Percentiles rank a stretch among this genome's conserved stretches.
phyloP scores from a whole-genome alignment of 2,113 vertebrate genomes.

The Mormoops blainvillei region DNA sequence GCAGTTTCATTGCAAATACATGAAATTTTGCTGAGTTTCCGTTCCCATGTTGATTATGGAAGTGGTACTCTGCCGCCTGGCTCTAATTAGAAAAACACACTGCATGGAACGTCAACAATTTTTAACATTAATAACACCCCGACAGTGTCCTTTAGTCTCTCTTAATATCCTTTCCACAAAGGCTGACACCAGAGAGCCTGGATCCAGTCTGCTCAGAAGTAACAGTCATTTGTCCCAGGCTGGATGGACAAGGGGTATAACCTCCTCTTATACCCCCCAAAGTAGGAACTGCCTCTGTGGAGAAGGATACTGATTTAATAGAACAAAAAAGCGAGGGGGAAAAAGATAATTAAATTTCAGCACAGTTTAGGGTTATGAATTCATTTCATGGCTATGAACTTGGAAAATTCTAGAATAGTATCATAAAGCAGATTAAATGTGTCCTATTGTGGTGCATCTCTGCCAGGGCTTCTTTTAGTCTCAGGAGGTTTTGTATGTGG shows the following conservation, averaged over 20 bases:
- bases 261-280: background rate
- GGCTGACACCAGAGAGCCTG: constrained; percentile 58
- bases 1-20: constrained; percentile 83
- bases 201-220: constrained; percentile 15
- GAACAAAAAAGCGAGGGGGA: background rate
- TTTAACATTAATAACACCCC: constrained; percentile 81
- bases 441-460: background rate
- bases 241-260: background rate
- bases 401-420: constrained; percentile 47
- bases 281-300: constrained; percentile 29
- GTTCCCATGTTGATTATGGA: constrained; percentile 83
- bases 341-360: constrained; percentile 61
- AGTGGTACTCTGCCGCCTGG: constrained; percentile 79
- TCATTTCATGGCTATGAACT: constrained; percentile 41
- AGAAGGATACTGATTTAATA: constrained; percentile 65
- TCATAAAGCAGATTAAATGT: constrained; percentile 19
- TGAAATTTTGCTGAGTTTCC: constrained; percentile 83
- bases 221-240: constrained; percentile 29
- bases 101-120: constrained; percentile 78
- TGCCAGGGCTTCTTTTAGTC: background rate
- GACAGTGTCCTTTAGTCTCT: constrained; percentile 77
- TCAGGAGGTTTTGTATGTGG: background rate
- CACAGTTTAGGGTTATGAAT: constrained; percentile 23
- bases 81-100: constrained; percentile 88
- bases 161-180: constrained; percentile 68